phyloP scores from a whole-genome alignment of 2,888 invertebrate species.

The Synanthedon andrenaeformis region DNA sequence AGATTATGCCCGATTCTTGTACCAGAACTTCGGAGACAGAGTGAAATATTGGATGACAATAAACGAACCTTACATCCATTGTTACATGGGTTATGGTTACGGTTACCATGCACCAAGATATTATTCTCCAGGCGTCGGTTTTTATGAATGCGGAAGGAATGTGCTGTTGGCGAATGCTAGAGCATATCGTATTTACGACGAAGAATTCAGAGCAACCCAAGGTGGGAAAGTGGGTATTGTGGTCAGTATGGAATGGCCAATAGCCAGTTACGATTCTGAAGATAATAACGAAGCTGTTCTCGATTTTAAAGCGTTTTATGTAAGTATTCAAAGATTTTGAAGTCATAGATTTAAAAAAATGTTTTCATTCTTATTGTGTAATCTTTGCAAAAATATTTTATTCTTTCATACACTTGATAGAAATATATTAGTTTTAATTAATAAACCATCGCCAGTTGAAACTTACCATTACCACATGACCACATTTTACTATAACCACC shows the following conservation, averaged over 20 bases:
- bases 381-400: too few species aligned
- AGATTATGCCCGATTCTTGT: conserved; percentile 39
- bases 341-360: too few species aligned
- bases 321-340: conserved; percentile 5
- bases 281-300: conserved; percentile 8
- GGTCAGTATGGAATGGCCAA: conserved; percentile 12
- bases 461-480: too few species aligned
- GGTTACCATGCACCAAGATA: conserved; percentile 21
- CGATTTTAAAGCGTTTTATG: conserved; percentile 12
- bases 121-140: conserved; percentile 44
- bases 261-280: conserved; percentile 10
- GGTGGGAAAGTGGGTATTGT: conserved; percentile 34
- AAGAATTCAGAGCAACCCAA: conserved; percentile 51
- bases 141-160: conserved; percentile 73
- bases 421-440: too few species aligned
- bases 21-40: conserved; percentile 61
- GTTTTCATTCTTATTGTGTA: too few species aligned
- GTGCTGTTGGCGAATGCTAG: conserved; percentile 73
- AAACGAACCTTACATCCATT: conserved; percentile 68
- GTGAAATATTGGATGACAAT: conserved; percentile 74
- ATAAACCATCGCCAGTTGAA: too few species aligned
- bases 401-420: too few species aligned
- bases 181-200: conserved; percentile 66
- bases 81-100: conserved; percentile 27
- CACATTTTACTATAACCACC: too few species aligned